Base-by-base conservation (phyloP, 2,113 vertebrate genomes). In the Tauraco erythrolophus region DNA sequence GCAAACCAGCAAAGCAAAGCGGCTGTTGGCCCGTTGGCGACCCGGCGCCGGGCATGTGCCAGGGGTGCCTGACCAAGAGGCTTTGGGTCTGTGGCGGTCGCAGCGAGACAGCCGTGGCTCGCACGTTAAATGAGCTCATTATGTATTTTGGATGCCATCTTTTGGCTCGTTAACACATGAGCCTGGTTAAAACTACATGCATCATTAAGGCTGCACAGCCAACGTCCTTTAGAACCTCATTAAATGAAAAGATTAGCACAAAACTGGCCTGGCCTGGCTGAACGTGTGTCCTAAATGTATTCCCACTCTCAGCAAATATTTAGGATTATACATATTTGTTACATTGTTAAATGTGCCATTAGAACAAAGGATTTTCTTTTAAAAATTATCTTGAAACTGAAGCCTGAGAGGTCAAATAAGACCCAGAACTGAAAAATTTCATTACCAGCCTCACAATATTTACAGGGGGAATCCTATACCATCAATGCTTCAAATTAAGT, bases 261-360 rank as follows among this genome's bases (percentile, higher is more conserved):
- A 70, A 78, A 57, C 65, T 33, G 37, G 70, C 46, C 71, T 65
- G 81, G 77, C 48, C 64, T 86, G 86, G 54, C 33, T 69, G 80
- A 91, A 83, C 9, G 7, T 3, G 28, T 31, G 84, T 37, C 74
- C 23, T n/a, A 41, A 58, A 62, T 91, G 61, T 80, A 48, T 78
- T 78, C 74, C 51, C 46, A 66, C 53, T 88, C 74, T 78, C 46
- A 62, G 77, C 43, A 87, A 94, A 92, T 84, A 82, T 88, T 97
- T 68, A 50, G 51, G 5, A 51, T 58, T 66, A 23, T 35, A 66
- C 7, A 2, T 66, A n/a, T 71, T 84, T 4, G 2, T 43, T 68
- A 21, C 25, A 4, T 15, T n/a, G 37, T 25, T 77, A 78, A 71
- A 65, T 10, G 25, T 82, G 51, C 14, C 25, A 13, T 22, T 70